A percentile compares a stretch with the other conserved stretches of the same genome.
Conservation (phyloP, 2,888 invertebrate species). For the Linnaemya tessellans region DNA sequence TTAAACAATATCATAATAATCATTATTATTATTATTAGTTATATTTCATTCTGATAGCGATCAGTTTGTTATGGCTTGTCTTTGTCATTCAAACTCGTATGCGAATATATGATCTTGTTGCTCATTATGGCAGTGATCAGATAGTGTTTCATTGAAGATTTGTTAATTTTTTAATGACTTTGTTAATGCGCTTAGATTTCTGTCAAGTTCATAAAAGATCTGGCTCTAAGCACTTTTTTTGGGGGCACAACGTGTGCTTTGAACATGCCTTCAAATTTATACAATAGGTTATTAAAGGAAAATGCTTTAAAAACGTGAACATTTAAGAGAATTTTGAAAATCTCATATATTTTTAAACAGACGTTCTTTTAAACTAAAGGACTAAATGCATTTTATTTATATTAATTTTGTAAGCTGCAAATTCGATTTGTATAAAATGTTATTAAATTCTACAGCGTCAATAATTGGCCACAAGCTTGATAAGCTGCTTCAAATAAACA, state of each 20-base stretch:
- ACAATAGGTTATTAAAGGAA: no score
- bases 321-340: no score
- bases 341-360: no score
- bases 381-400: no score
- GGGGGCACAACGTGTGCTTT: slow-evolving; percentile 4
- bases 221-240: slow-evolving; percentile 7
- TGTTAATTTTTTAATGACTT: slow-evolving; percentile 17
- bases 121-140: background rate
- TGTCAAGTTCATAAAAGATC: slow-evolving; percentile 10
- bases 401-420: no score
- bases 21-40: slow-evolving; percentile 51
- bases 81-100: slow-evolving; percentile 2
- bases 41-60: slow-evolving; percentile 54
- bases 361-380: no score
- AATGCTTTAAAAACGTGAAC: no score
- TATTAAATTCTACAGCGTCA: no score
- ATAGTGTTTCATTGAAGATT: slow-evolving; percentile 2
- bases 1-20: slow-evolving; percentile 62
- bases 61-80: slow-evolving; percentile 46
- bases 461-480: no score
- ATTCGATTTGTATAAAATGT: no score
- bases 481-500: background rate
- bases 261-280: background rate
- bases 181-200: slow-evolving; percentile 1
- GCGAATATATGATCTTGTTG: background rate